Evolutionary conservation across 2,113 vertebrate species (phyloP), one percentile per base, ranked within the genome.

Genomic region (Trematomus loennbergii): DNA sequence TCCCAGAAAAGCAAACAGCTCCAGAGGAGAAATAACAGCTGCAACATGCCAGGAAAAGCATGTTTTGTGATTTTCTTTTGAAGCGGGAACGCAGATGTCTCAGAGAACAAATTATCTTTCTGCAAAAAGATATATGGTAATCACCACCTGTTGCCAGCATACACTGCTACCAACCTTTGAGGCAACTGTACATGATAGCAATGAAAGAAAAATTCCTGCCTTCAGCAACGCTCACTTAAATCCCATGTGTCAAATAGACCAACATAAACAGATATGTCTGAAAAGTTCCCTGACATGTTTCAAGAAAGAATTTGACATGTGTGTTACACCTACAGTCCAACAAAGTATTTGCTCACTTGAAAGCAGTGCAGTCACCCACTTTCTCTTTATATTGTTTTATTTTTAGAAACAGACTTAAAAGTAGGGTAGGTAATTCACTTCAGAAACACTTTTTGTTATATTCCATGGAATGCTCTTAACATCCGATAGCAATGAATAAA

Each of bases 1-100:
- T 72, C 43, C 58, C 57, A 40, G 62, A 88, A 81, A 92, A 84
- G 62, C 46, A 87, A 91, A 86, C 70, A 75, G 72, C 72, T 72
- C 59, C 66, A 66, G 57, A 81, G 57, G 17, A 43, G 54, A 53
- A 74, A 67, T 50, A 83, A 67, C 57, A 78, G 54, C 52, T 64
- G 36, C 67, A 64, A 57, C 48, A 64, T 8, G 36, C 43, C 22
- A 69, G 20, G 48, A 72, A 40, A 72, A 53, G 43, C 15, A 29
- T 50, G 67, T 59, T 79, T 73, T 81, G 33, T 46, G 50, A 16
- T 69, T 66, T 66, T n/a, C 18, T 49, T 67, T 5, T 5, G 3
- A 79, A 33, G 53, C 9, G 48, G 36, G 43, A 71, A 52, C 61
- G 25, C 67, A 61, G 78, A 80, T 61, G 48, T 72, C 29, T 61